These are phyloP conservation scores for Mesochorus sp. DNA, from an alignment of 2,888 invertebrate genomes.

Conservation along the genomic window DNA sequence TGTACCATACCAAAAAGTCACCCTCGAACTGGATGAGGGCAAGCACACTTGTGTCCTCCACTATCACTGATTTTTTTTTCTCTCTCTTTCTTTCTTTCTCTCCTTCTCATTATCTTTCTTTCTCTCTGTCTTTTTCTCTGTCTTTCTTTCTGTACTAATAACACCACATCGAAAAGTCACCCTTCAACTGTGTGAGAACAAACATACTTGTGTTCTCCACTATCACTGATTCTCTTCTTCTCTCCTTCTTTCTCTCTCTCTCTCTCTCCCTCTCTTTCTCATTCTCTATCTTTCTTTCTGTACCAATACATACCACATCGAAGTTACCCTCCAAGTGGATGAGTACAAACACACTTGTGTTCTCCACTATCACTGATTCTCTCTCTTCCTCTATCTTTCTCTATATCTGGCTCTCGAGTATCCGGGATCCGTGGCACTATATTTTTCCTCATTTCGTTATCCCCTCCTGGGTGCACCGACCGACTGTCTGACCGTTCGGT, in stretches of 20 bases:
- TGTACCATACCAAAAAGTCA: neutral
- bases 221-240: conserved; percentile 47
- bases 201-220: conserved; percentile 24
- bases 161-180: too few species aligned
- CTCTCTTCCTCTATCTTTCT: too few species aligned
- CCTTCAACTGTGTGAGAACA: too few species aligned
- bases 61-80: neutral
- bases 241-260: conserved; percentile 51
- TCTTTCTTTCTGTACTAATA: conserved; percentile 3
- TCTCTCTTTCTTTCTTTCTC: too few species aligned
- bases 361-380: neutral
- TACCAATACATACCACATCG: neutral
- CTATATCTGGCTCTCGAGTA: too few species aligned
- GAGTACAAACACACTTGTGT: conserved; percentile 12
- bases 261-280: conserved; percentile 22
- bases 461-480: too few species aligned
- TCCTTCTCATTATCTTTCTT: neutral
- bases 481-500: conserved; percentile 62
- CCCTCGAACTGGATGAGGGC: neutral
- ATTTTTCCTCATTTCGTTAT: conserved; percentile 51
- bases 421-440: conserved; percentile 41
- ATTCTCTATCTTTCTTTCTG: conserved; percentile 28
- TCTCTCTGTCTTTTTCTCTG: neutral
- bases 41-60: conserved; percentile 9
- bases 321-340: neutral